Base-by-base conservation (phyloP, 2,113 vertebrate species). In the Tylochromis polylepis region DNA sequence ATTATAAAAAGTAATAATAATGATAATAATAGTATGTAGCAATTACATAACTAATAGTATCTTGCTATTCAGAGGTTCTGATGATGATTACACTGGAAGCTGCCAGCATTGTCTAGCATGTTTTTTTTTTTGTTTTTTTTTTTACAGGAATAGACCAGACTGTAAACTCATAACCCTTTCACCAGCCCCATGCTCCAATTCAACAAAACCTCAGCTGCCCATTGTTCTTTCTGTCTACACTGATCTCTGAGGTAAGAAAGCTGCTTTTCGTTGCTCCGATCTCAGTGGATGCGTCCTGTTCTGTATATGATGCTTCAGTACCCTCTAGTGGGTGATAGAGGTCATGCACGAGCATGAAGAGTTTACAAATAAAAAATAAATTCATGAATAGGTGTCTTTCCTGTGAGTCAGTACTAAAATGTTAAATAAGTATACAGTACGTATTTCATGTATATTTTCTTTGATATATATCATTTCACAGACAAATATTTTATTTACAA, bases 371-470 rank as follows among this genome's bases (percentile, higher is more conserved):
- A 22, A 70, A 24, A 24, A 1, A 70, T 5, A 5, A 67, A 70
- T 16, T 12, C 65, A 70, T 24, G 4, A 0, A 7, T 24, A 9
- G n/a, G n/a, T n/a, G n/a, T n/a, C n/a, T 41, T 67, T 67, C 36
- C 34, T 67, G 20, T 41, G 3, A 24, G n/a, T 0, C 6, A 0
- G 2, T 41, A 15, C 0, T 41, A 38, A 41, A 67, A 67, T 15
- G 41, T 41, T 36, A 31, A 31, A 31, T 31, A 36, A n/a, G 4
- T 67, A 41, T 41, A 15, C 1, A 5, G 0, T 41, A 38, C 0
- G 0, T 4, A 0, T 41, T 67, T 41, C 22, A 2, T 22, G 62
- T 41, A 15, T 20, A 41, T 67, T 67, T 67, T 22, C 20, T 67
- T 67, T 38, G 11, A 67, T 14, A 67, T 41, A 22, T 67, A 22